Conservation (phyloP, 2,797 vertebrate genomes). For the Yasuhikotakia modesta region DNA sequence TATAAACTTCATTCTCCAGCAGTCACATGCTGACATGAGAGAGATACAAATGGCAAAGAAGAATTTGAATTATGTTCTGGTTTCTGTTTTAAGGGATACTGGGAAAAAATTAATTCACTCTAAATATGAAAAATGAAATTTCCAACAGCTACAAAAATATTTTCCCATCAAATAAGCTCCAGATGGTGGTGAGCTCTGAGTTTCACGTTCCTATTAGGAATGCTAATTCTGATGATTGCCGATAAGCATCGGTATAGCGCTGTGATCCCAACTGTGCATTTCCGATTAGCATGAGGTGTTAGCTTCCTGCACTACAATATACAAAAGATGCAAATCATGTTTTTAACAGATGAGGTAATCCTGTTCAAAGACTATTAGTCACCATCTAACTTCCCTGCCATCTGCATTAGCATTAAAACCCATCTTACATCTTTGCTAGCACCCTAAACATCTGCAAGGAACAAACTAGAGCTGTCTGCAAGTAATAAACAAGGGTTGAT, state of each 20-base stretch:
- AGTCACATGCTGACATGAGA: constrained; percentile 20
- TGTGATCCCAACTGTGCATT: constrained; percentile 43
- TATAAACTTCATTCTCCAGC: neutral
- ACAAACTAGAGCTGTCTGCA: constrained; percentile 17
- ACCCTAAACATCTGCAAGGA: constrained; percentile 20
- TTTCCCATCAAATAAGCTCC: constrained; percentile 54
- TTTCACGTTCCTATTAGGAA: constrained; percentile 45
- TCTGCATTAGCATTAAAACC: constrained; percentile 5
- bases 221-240: constrained; percentile 43
- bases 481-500: constrained; percentile 24
- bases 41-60: constrained; percentile 34
- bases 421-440: constrained; percentile 14
- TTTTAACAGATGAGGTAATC: constrained; percentile 52
- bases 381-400: constrained; percentile 42
- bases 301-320: constrained; percentile 46
- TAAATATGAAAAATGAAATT: constrained; percentile 49
- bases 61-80: constrained; percentile 46
- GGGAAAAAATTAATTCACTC: constrained; percentile 40
- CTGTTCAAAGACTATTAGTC: constrained; percentile 40
- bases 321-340: constrained; percentile 50
- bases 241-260: constrained; percentile 47
- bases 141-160: constrained; percentile 63
- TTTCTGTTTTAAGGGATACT: constrained; percentile 39
- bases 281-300: constrained; percentile 53
- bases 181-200: constrained; percentile 48